Evolutionary conservation across 2,113 vertebrate species (phyloP), one percentile per base, ranked within the genome.

Genomic region (Prionailurus viverrinus): DNA sequence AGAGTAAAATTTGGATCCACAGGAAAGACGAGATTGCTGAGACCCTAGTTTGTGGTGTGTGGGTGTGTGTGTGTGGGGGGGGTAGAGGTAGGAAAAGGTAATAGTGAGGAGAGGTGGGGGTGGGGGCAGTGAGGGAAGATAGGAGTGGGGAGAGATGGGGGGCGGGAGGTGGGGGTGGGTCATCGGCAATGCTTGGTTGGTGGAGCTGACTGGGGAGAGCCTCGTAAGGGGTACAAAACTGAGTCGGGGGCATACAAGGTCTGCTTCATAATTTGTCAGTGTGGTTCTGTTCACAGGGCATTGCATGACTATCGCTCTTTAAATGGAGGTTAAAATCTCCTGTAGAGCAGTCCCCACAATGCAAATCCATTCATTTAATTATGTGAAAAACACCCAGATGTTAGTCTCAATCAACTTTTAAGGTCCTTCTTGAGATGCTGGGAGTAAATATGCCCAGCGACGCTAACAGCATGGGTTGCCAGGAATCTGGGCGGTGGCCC

Each of bases 371-470:
- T 95, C 41, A 14, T 12, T 55, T 58, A 19, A 7, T 58, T 80
- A 8, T 33, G 31, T 25, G 31, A 76, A 31, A n/a, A 3, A 61
- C 27, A 66, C 9, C 19, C 3, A 58, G 53, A 41, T 66, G 66
- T 81, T 85, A 71, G 68, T 53, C 73, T 83, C 61, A 51, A 45
- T 63, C 23, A 92, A 45, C 36, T 83, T 86, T 69, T 58, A 48
- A 85, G 86, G 36, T 23, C 36, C 33, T 36, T 36, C 14, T 36
- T 71, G 69, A 71, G 89, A 39, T 45, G 14, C 39, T 82, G 25
- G 9, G 86, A 63, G 61, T 76, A 58, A 58, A 29, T 29, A 68
- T 48, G 36, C 14, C 29, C 51, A 21, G 11, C 7, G 7, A 21
- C 0, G 16, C 74, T 48, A 39, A 29, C 7, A 53, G 53, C 10